phyloP scores from a whole-genome alignment of 1,140 invertebrate species.

The Leptinotarsa lineolata region DNA sequence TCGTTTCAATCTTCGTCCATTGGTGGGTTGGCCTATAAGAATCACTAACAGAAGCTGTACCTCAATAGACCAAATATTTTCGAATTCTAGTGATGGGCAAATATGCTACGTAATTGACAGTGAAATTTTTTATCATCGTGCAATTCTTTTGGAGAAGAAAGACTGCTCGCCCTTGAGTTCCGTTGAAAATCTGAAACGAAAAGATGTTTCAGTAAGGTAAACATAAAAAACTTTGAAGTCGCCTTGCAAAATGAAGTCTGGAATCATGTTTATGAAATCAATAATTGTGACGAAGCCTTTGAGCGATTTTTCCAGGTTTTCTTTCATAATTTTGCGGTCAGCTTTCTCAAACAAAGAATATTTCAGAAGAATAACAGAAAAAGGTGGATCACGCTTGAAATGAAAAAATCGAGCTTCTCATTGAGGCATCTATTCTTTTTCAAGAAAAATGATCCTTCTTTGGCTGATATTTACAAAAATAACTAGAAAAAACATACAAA shows the following conservation, averaged over 20 bases:
- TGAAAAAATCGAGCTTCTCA: background rate
- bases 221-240: no score
- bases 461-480: background rate
- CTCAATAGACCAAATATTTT: background rate
- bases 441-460: background rate
- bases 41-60: background rate
- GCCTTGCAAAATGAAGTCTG: no score
- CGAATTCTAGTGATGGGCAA: background rate
- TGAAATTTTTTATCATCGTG: background rate
- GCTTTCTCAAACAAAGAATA: background rate
- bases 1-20: background rate
- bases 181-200: no score
- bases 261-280: no score
- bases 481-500: background rate
- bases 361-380: no score
- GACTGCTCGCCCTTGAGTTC: no score
- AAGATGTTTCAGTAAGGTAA: no score
- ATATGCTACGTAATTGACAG: background rate
- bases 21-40: background rate
- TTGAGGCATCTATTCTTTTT: conserved; percentile 7
- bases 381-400: background rate
- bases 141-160: background rate
- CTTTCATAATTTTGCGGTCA: no score
- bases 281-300: no score
- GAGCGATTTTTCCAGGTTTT: no score